phyloP scores from a whole-genome alignment of 2,888 invertebrate species.

The Aleiodes testaceus region DNA sequence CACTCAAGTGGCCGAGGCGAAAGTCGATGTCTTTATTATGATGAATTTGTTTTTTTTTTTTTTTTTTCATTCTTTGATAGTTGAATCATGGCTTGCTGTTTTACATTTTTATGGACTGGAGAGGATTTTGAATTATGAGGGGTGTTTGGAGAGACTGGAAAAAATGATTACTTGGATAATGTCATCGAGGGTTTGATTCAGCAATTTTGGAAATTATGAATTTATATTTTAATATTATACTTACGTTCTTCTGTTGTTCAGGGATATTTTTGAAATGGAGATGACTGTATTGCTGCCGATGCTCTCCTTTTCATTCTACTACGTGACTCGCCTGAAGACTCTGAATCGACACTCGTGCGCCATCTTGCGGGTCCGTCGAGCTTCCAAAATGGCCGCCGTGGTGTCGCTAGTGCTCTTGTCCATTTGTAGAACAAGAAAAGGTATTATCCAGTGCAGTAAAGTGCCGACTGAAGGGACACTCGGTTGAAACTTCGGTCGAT shows the following conservation, averaged over 20 bases:
- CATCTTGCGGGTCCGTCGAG: not conserved
- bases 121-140: constrained; percentile 5
- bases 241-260: no score
- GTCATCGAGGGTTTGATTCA: no score
- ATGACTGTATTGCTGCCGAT: no score
- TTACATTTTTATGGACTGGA: constrained; percentile 23
- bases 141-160: not conserved
- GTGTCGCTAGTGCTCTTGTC: not conserved
- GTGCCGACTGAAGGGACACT: no score
- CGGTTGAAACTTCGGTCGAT: no score
- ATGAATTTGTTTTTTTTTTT: constrained; percentile 6
- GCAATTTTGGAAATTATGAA: no score
- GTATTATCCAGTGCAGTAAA: no score
- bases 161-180: not conserved
- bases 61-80: not conserved
- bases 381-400: not conserved
- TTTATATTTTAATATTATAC: no score
- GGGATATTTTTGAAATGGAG: no score
- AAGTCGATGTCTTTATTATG: constrained; percentile 36
- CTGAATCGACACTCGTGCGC: not conserved
- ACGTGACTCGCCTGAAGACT: not conserved
- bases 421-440: no score
- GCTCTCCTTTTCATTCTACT: no score
- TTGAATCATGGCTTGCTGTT: not conserved
- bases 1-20: constrained; percentile 56